These are phyloP conservation scores for Sycophila texana DNA, from an alignment of 2,888 invertebrate genomes.

Conservation along the genomic window DNA sequence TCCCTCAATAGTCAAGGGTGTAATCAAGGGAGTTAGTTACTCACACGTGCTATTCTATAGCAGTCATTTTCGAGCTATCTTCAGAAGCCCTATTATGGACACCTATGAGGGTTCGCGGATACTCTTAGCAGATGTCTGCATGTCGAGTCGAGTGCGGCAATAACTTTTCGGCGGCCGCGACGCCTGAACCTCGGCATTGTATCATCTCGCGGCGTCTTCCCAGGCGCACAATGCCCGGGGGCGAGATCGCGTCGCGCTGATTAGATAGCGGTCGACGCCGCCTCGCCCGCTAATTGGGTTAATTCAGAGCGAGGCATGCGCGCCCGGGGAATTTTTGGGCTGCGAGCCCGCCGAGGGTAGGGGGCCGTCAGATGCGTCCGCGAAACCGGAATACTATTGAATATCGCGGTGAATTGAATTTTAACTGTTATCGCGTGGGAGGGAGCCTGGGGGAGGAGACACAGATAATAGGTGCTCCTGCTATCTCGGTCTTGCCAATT, in stretches of 20 bases:
- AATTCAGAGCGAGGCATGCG: slow-evolving; percentile 33
- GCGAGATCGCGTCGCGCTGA: slow-evolving; percentile 7
- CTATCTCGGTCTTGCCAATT: too few species aligned
- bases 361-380: not conserved
- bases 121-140: not conserved
- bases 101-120: not conserved
- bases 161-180: slow-evolving; percentile 4
- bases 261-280: slow-evolving; percentile 8
- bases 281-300: slow-evolving; percentile 49
- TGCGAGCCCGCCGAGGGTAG: not conserved
- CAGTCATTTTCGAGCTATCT: not conserved
- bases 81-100: not conserved
- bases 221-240: not conserved
- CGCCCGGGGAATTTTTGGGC: not conserved
- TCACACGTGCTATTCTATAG: too few species aligned
- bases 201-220: not conserved
- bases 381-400: not conserved
- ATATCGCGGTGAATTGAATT: slow-evolving; percentile 2
- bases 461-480: too few species aligned
- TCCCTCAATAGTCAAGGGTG: too few species aligned
- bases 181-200: slow-evolving; percentile 20
- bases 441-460: too few species aligned
- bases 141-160: not conserved
- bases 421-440: not conserved
- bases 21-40: too few species aligned